Percentiles rank a stretch among this genome's conserved stretches.
Conservation (phyloP, 2,113 vertebrate genomes). For the Shinisaurus crocodilurus region DNA sequence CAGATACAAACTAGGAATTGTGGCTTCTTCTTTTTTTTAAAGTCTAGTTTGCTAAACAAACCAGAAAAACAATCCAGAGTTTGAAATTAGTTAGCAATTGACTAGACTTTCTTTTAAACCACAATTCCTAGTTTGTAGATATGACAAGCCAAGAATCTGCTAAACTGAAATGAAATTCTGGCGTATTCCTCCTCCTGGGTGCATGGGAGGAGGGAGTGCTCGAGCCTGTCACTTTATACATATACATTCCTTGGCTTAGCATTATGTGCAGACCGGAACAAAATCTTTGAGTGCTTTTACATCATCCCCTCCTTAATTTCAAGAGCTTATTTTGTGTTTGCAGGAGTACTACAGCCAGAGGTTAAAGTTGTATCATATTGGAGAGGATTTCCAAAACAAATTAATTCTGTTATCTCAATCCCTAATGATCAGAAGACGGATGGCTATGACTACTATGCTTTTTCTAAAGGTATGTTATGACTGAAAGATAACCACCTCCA, state of each 20-base stretch:
- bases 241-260: not conserved
- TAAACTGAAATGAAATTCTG: too few species aligned
- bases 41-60: too few species aligned
- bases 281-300: not conserved
- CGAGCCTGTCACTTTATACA: too few species aligned
- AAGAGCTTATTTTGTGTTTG: slow-evolving; percentile 16
- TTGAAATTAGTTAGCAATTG: too few species aligned
- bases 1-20: too few species aligned
- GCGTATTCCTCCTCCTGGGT: too few species aligned
- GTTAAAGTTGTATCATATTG: slow-evolving; percentile 79
- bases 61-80: too few species aligned
- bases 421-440: slow-evolving; percentile 81
- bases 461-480: slow-evolving; percentile 86
- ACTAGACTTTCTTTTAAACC: too few species aligned
- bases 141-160: too few species aligned
- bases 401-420: slow-evolving; percentile 88
- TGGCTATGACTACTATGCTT: slow-evolving; percentile 88
- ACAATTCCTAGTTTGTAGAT: too few species aligned
- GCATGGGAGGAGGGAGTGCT: too few species aligned
- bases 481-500: not conserved
- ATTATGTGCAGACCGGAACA: not conserved
- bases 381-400: slow-evolving; percentile 85
- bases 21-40: too few species aligned
- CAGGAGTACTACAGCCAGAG: slow-evolving; percentile 79
- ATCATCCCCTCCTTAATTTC: not conserved